A percentile compares a stretch with the other conserved stretches of the same genome.
phyloP scores from a whole-genome alignment of 2,113 vertebrate species.

The Condylura cristata region DNA sequence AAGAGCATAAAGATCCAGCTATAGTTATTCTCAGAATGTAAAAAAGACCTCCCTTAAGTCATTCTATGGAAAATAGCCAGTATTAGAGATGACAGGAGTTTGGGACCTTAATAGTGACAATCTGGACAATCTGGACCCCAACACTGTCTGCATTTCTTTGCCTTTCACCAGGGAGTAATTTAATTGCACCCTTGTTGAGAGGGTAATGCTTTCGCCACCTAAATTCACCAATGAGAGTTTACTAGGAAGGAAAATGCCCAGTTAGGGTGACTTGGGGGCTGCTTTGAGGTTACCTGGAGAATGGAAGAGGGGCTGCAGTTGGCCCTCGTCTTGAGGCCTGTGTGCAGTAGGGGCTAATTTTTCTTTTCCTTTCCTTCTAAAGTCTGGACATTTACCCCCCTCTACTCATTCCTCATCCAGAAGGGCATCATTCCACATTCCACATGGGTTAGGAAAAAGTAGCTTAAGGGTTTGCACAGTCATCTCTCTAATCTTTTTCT shows the following conservation, averaged over 20 bases:
- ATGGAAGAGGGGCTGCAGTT: background rate
- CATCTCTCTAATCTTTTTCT: conserved; percentile 53
- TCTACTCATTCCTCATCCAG: background rate
- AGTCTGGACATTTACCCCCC: background rate
- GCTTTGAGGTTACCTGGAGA: conserved; percentile 51
- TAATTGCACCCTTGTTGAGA: background rate
- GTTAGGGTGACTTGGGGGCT: background rate
- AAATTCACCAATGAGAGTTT: conserved; percentile 49
- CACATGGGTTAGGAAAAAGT: conserved; percentile 35
- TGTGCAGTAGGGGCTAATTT: background rate
- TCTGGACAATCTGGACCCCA: background rate
- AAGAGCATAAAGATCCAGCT: conserved; percentile 2
- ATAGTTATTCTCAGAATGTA: conserved; percentile 56
- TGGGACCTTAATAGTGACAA: background rate
- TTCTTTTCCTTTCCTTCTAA: conserved; percentile 1
- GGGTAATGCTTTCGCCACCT: conserved; percentile 9
- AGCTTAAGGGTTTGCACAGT: conserved; percentile 47
- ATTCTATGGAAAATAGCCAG: conserved; percentile 31
- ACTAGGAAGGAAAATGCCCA: conserved; percentile 6
- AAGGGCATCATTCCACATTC: background rate
- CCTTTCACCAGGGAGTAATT: background rate
- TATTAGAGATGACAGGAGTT: background rate
- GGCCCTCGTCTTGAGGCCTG: background rate
- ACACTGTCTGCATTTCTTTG: background rate
- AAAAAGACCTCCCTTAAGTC: background rate